phyloP scores from a whole-genome alignment of 2,113 vertebrate species.

The Symphodus melops region DNA sequence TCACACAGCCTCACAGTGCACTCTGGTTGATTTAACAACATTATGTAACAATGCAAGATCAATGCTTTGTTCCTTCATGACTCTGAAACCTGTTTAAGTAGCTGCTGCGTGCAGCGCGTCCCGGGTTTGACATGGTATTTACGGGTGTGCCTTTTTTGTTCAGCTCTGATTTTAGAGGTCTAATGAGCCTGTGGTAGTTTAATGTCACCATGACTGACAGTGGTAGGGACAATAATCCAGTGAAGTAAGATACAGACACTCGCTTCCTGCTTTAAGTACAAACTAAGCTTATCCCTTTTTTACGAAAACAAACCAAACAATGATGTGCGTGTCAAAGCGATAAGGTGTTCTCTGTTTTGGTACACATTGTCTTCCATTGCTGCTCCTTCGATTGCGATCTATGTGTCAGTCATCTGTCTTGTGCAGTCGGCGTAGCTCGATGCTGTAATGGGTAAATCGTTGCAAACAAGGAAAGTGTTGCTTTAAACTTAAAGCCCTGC shows the following conservation, averaged over 20 bases:
- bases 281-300: constrained; percentile 5
- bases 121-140: constrained; percentile 23
- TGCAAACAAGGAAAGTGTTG: constrained; percentile 34
- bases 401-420: constrained; percentile 5
- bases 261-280: constrained; percentile 3
- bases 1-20: not conserved
- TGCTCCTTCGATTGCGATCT: constrained; percentile 22
- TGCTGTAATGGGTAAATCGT: constrained; percentile 9
- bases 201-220: not conserved
- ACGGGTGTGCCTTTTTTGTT: constrained; percentile 36
- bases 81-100: constrained; percentile 63
- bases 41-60: not conserved
- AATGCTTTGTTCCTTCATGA: constrained; percentile 32
- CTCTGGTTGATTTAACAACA: not conserved
- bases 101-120: constrained; percentile 12
- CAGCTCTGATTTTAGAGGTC: not conserved
- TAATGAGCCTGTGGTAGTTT: not conserved
- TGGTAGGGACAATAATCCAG: not conserved
- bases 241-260: not conserved
- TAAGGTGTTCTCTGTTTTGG: constrained; percentile 30
- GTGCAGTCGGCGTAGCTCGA: constrained; percentile 10
- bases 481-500: constrained; percentile 25
- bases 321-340: not conserved
- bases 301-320: not conserved
- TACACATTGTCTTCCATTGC: constrained; percentile 15